Base-by-base conservation (phyloP, 1,140 invertebrate species). In the Euwallacea similis region DNA sequence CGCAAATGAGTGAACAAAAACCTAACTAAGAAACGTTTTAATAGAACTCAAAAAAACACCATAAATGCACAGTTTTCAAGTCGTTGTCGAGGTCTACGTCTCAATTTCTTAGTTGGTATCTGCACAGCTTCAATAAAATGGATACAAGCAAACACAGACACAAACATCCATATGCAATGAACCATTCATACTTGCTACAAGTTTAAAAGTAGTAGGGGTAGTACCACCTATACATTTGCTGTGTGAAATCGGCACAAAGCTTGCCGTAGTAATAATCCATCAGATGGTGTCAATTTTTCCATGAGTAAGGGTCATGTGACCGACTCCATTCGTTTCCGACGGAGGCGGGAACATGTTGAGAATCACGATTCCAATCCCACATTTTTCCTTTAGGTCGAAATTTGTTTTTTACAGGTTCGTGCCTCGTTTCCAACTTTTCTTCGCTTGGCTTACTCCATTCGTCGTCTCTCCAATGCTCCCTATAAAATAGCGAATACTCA, bases 321-420 rank as follows among this genome's bases (percentile, higher is more conserved):
- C 74, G 72, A 41, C 73, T 69, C 71, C 71, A 75, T 68, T 73
- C 71, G 60, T 73, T 72, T 42, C 21, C 58, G 7, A 73, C 43
- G 13, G 69, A 15, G 15, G 71, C 66, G 21, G 61, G 59, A 21
- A 69, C 60, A n/a, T 63, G 60, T 42, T 63, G 68, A 2, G 68
- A 55, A 11, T 78, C 75, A 65, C 80, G 80, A 67, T 86, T 85
- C 86, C 89, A 91, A 81, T 91, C 88, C 90, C 90, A 91, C 75
- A 89, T 88, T 78, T 91, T 91, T 47, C 89, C 89, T 78, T 91
- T 91, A 2, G 89, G 89, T 74, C 88, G 82, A 81, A 91, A 82
- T 61, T 83, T 82, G 1, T 79, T 76, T n/a, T 78, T 59, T 74
- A 78, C 44, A 69, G 79, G n/a, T 59, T 74, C 58, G 42, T 69